phyloP scores from a whole-genome alignment of 2,113 vertebrate genomes.

The Pampusana beccarii region DNA sequence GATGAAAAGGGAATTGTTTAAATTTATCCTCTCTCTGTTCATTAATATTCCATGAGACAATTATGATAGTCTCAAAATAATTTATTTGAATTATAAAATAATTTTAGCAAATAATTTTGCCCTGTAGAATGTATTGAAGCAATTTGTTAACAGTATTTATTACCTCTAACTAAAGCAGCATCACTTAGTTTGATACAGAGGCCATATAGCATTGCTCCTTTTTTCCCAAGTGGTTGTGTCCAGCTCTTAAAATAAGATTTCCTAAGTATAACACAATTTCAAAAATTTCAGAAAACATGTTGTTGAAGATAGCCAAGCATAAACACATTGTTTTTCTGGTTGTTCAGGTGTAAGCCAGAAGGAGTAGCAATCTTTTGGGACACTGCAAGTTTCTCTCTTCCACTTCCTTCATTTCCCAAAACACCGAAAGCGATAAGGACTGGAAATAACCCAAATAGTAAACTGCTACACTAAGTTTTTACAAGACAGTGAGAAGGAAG shows the following conservation, averaged over 20 bases:
- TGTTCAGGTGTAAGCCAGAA: not conserved
- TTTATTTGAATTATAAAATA: conserved; percentile 14
- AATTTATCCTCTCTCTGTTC: not conserved
- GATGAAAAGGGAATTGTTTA: not conserved
- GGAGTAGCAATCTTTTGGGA: not conserved
- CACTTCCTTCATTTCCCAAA: not conserved
- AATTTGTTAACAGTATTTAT: not conserved
- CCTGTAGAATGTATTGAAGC: not conserved
- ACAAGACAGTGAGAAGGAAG: not conserved
- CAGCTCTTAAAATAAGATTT: not conserved
- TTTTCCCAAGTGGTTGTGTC: not conserved
- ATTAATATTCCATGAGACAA: not conserved
- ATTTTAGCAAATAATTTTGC: not conserved
- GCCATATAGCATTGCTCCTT: not conserved
- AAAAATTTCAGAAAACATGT: not conserved
- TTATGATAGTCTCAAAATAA: not conserved
- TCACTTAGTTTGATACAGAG: not conserved
- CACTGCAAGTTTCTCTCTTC: not conserved
- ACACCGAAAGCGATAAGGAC: not conserved
- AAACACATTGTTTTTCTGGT: not conserved
- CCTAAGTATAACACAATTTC: not conserved
- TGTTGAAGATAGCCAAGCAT: not conserved
- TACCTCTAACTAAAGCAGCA: not conserved
- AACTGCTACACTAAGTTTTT: not conserved
- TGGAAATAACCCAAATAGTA: not conserved